A percentile compares a stretch with the other conserved stretches of the same genome.
Evolutionary conservation across 2,888 invertebrate species (phyloP).

Genomic region (Heliconius cydno): DNA sequence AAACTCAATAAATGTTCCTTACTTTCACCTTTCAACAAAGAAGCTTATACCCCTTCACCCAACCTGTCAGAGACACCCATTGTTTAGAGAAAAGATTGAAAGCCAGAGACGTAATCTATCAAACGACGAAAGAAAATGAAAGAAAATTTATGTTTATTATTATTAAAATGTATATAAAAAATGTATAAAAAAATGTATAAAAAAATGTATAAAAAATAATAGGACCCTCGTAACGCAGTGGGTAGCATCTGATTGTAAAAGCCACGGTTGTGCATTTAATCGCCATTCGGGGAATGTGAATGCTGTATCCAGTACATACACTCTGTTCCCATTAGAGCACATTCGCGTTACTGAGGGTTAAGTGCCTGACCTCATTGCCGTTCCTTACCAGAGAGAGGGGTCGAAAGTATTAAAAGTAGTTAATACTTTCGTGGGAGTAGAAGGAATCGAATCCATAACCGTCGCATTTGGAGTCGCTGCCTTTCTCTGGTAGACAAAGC

Average conservation of each 20-base stretch:
- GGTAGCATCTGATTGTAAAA: neutral
- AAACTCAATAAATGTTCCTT: constrained; percentile 28
- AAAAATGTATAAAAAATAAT: neutral
- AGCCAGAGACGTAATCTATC: constrained; percentile 37
- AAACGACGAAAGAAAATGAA: constrained; percentile 10
- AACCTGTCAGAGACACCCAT: constrained; percentile 33
- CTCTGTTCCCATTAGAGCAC: no score
- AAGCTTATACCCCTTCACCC: constrained; percentile 23
- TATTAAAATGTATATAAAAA: neutral
- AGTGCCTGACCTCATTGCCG: no score
- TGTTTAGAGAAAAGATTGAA: constrained; percentile 30
- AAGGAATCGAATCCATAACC: neutral
- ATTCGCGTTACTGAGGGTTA: no score
- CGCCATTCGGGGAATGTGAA: neutral
- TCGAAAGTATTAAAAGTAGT: no score
- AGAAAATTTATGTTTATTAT: constrained; percentile 27
- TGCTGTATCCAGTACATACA: no score
- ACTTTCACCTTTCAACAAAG: constrained; percentile 29
- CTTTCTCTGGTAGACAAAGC: neutral
- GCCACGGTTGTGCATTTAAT: neutral
- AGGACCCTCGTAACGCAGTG: neutral
- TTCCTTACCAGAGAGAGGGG: no score
- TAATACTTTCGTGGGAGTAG: no score
- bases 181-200: neutral
- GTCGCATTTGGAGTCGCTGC: neutral